These are phyloP conservation scores for Helleia helle DNA, from an alignment of 2,888 invertebrate species.

Conservation along the genomic window DNA sequence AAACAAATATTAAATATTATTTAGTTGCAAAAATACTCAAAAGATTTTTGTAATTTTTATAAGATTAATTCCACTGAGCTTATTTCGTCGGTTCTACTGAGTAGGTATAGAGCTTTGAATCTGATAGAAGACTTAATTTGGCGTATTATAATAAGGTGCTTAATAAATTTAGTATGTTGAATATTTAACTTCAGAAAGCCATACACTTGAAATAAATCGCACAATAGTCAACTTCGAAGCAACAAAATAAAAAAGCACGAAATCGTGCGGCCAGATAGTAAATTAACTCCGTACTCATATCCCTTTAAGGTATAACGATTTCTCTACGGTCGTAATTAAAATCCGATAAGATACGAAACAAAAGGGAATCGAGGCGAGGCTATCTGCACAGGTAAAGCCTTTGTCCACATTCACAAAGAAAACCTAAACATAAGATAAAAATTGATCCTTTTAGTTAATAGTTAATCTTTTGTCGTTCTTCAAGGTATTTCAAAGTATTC, in stretches of 20 bases:
- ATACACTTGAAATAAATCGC: too few relatives aligned
- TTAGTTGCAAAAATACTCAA: too few relatives aligned
- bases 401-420: constrained; percentile 18
- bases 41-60: too few relatives aligned
- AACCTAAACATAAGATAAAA: constrained; percentile 47
- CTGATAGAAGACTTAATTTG: too few relatives aligned
- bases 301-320: constrained; percentile 68
- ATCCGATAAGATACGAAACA: constrained; percentile 71
- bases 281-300: constrained; percentile 62
- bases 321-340: constrained; percentile 69
- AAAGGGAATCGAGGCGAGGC: constrained; percentile 52
- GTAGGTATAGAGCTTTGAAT: too few relatives aligned
- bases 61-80: too few relatives aligned
- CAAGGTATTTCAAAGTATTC: constrained; percentile 29
- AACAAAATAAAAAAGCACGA: constrained; percentile 57
- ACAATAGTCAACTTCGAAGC: too few relatives aligned
- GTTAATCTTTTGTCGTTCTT: constrained; percentile 47
- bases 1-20: too few relatives aligned
- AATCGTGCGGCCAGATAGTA: constrained; percentile 57
- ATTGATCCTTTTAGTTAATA: constrained; percentile 50
- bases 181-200: too few relatives aligned
- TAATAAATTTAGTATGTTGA: too few relatives aligned
- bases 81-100: too few relatives aligned
- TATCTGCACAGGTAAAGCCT: constrained; percentile 32
- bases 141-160: too few relatives aligned